phyloP scores from a whole-genome alignment of 2,113 vertebrate species.

The Malurus elegans region DNA sequence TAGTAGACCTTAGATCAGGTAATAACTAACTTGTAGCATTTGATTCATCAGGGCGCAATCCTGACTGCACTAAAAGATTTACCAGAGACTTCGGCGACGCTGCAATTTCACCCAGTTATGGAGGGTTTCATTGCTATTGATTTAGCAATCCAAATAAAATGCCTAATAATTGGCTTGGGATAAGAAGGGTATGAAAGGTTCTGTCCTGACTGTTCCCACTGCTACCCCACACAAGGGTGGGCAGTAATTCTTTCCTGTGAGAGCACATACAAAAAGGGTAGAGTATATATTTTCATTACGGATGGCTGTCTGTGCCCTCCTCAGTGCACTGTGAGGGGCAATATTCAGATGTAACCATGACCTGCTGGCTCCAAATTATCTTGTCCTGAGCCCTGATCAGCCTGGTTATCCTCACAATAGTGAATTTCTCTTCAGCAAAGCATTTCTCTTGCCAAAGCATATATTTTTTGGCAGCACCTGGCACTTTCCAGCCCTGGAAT shows the following conservation, averaged over 20 bases:
- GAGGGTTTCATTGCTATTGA: background rate
- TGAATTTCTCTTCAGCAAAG: slow-evolving; percentile 70
- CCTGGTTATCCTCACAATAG: slow-evolving; percentile 47
- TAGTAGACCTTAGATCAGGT: background rate
- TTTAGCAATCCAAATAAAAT: background rate
- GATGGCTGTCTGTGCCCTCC: background rate
- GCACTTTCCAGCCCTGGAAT: slow-evolving; percentile 68
- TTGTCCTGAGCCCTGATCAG: slow-evolving; percentile 70
- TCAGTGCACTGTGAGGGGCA: background rate
- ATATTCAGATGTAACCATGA: slow-evolving; percentile 28
- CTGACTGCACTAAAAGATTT: background rate
- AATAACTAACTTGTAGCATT: background rate
- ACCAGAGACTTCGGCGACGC: background rate
- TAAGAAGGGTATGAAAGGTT: background rate
- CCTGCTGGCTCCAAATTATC: slow-evolving; percentile 58
- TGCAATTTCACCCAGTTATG: background rate
- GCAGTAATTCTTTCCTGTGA: background rate
- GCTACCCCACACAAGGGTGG: background rate
- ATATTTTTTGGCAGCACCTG: slow-evolving; percentile 70
- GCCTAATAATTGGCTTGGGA: background rate
- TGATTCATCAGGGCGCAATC: background rate
- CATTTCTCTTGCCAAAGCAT: slow-evolving; percentile 71
- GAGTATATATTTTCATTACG: background rate
- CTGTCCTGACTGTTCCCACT: background rate
- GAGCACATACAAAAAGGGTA: background rate